Base-by-base conservation (phyloP, 2,888 invertebrate genomes). In the Euclidia mi region DNA sequence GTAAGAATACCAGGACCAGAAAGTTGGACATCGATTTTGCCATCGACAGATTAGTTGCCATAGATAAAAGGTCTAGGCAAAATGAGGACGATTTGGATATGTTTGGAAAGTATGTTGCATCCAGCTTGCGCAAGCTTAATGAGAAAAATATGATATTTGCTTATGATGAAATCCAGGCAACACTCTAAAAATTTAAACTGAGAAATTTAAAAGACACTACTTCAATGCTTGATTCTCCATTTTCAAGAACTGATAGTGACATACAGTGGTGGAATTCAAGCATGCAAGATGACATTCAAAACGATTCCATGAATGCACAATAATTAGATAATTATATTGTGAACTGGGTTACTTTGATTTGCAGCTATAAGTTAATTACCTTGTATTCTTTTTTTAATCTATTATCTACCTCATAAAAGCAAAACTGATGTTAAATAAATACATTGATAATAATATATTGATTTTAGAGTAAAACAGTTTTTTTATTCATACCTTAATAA, bases 81-180 rank as follows among this genome's bases (percentile, higher is more conserved):
- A 48, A 48, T 48, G 48, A 48, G 40, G 48, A 48, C 15, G 41
- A 48, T 48, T 40, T 48, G 48, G 38, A 47, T 47, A 47, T 40
- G 31, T 49, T 42, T 42, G 14, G 41, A 34, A 12, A 45, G 48
- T 47, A 48, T 48, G 48, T 31, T 40, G 48, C 48, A 48, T 48
- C 48, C 38, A 29, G 48, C 48, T 48, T 48, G 40, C 48, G 40
- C 40, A 49, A 49, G 40, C 41, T 41, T 41, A 49, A 49, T 41
- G 41, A 41, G 32, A 41, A 42, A 47, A 55, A 37, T 46, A 17
- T 47, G 20, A 55, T 55, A 50, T 48, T 43, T 50, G 50, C 56
- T 56, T 42, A 50, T 44, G 50, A 56, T 50, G 56, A 56, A 56
- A 56, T 56, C 29, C 56, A 50, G 38, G 9, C 50, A 43, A 50